Evolutionary conservation across 2,888 invertebrate species (phyloP).

Genomic region (Liodrosophila aerea): DNA sequence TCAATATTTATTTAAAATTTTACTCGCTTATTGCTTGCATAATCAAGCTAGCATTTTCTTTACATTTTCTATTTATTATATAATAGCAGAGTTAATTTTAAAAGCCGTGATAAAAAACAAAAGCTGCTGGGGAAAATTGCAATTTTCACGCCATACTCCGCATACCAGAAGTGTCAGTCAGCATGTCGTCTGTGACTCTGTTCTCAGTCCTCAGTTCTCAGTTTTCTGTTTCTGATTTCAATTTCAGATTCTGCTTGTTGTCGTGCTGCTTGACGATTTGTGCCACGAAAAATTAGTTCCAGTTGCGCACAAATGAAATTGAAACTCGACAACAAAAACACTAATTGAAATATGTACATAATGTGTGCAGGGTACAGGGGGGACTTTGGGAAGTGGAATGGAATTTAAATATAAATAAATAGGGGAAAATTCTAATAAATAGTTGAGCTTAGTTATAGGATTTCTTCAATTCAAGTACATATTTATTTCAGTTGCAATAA

Average conservation of each 20-base stretch:
- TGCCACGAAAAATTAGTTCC: conserved; percentile 68
- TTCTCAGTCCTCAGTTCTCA: neutral
- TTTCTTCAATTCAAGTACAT: too few relatives aligned
- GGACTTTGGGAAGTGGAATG: neutral
- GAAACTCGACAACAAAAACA: conserved; percentile 51
- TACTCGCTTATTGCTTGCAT: too few relatives aligned
- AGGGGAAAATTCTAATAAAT: too few relatives aligned
- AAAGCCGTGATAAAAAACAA: conserved; percentile 12
- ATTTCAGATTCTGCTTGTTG: conserved; percentile 17
- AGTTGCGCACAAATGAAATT: conserved; percentile 74
- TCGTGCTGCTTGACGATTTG: conserved; percentile 46
- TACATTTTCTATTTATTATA: neutral
- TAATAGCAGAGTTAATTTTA: conserved; percentile 1
- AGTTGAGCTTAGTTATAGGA: too few relatives aligned
- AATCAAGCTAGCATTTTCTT: neutral
- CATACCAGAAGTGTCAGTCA: conserved; percentile 62
- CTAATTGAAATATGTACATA: conserved; percentile 1
- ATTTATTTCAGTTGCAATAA: too few relatives aligned
- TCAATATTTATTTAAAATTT: too few relatives aligned
- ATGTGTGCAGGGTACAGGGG: neutral
- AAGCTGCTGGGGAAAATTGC: conserved; percentile 52
- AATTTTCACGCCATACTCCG: conserved; percentile 54
- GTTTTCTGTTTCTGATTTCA: neutral
- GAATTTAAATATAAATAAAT: neutral
- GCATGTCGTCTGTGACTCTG: conserved; percentile 54